Evolutionary conservation across 2,888 invertebrate species (phyloP), one percentile per base, ranked within the genome.

Genomic region (Penaeus monodon): DNA sequence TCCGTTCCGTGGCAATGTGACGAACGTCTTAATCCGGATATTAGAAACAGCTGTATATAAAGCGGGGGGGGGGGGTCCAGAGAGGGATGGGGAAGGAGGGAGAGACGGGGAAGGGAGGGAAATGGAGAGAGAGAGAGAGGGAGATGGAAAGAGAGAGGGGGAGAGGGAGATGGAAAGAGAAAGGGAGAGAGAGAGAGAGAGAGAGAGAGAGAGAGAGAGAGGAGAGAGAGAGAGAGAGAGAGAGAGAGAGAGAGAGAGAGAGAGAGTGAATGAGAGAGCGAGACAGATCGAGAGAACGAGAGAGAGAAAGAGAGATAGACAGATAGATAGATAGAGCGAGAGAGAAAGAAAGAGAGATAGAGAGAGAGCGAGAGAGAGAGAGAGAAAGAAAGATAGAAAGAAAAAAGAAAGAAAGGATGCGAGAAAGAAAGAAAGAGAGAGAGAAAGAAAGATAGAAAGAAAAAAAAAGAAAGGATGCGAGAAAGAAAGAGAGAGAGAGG

Each of bases 321-420:
- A 38, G 76, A 17, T 20, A 33, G n/a, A 29, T n/a, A 17, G 12
- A 7, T 1, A 12, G 29, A 57, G 77, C 24, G 49, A 27, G 76
- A 29, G 49, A 44, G 77, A 77, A 29, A 29, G 49, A 44, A 38
- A 17, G 77, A 57, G 44, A 57, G 17, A n/a, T n/a, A n/a, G 74
- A 38, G 74, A 73, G 74, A 22, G 44, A 77, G 77, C 27, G 77
- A 57, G 57, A 57, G 77, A 57, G 14, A 27, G 77, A 77, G n/a
- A 57, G 49, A 77, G 77, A 49, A 27, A 49, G 49, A 38, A 38
- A 49, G 49, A 44, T n/a, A 44, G 74, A 44, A 38, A 44, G 22
- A 22, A 6, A 38, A 49, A 33, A 38, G 24, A 22, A 27, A 38
- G 65, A 33, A 8, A 66, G 66, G 2, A 66, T n/a, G 33, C 22